These are phyloP conservation scores for Pycnomerus fuliginosus DNA, from an alignment of 2,888 invertebrate genomes.

Conservation along the genomic window DNA sequence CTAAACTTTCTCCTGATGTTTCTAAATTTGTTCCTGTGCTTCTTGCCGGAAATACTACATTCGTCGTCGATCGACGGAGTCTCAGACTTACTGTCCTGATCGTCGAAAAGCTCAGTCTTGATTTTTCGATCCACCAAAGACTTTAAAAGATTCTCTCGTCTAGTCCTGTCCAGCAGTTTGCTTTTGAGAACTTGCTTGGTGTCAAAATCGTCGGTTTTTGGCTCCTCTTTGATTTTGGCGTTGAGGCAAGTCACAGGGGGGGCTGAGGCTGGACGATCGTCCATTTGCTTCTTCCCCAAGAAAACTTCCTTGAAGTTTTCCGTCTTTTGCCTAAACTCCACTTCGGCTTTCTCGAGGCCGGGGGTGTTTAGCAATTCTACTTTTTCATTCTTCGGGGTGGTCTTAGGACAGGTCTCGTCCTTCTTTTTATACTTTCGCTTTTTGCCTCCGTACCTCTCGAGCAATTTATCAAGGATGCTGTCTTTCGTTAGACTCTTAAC, in stretches of 20 bases:
- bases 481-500: conserved; percentile 62
- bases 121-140: conserved; percentile 38
- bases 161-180: conserved; percentile 33
- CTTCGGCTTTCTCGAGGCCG: conserved; percentile 56
- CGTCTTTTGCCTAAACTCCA: conserved; percentile 67
- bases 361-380: conserved; percentile 66
- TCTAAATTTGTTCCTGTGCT: conserved; percentile 63
- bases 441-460: conserved; percentile 65
- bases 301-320: conserved; percentile 67
- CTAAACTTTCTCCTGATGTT: conserved; percentile 74
- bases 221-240: conserved; percentile 32
- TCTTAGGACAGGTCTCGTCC: conserved; percentile 58
- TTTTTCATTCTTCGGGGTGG: conserved; percentile 59
- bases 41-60: conserved; percentile 37
- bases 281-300: conserved; percentile 67
- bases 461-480: conserved; percentile 64
- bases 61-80: conserved; percentile 47
- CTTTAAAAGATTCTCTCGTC: conserved; percentile 37
- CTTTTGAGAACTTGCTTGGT: conserved; percentile 36
- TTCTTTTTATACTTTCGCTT: conserved; percentile 57
- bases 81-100: conserved; percentile 45
- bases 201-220: conserved; percentile 15
- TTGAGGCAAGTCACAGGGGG: conserved; percentile 66
- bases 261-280: conserved; percentile 78
- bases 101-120: conserved; percentile 40